A percentile compares a stretch with the other conserved stretches of the same genome.
Evolutionary conservation across 1,140 invertebrate species (phyloP).

Genomic region (Tyrophagus putrescentiae): DNA sequence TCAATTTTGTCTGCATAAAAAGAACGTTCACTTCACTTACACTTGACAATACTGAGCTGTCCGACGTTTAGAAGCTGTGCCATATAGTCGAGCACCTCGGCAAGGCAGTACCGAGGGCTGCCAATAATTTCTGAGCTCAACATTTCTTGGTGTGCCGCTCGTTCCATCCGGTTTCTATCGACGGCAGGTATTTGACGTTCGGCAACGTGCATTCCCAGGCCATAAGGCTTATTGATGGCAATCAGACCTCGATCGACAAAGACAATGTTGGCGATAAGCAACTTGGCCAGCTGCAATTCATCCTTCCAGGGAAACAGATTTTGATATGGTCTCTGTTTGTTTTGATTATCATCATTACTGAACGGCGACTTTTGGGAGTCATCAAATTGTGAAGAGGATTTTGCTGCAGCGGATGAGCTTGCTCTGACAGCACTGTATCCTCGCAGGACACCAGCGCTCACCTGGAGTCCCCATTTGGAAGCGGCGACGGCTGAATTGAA

Average conservation of each 20-base stretch:
- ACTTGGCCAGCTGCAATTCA: slow-evolving; percentile 5
- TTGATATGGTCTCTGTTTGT: slow-evolving; percentile 23
- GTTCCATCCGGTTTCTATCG: background rate
- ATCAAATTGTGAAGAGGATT: no score
- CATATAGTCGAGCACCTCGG: slow-evolving; percentile 8
- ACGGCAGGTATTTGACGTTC: slow-evolving; percentile 1
- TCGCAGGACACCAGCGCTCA: no score
- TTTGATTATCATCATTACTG: background rate
- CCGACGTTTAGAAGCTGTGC: background rate
- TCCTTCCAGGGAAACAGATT: slow-evolving; percentile 19
- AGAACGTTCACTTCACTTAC: background rate
- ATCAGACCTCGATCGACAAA: slow-evolving; percentile 13
- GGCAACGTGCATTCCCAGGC: slow-evolving; percentile 16
- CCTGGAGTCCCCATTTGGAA: no score
- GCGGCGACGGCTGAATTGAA: no score
- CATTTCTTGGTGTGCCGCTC: slow-evolving; percentile 4
- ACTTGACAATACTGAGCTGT: slow-evolving; percentile 4
- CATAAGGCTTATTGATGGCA: slow-evolving; percentile 22
- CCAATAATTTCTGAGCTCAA: slow-evolving; percentile 3
- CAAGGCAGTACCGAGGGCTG: slow-evolving; percentile 15
- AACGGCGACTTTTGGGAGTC: no score
- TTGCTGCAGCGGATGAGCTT: no score
- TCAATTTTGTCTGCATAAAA: background rate
- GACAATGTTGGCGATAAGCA: slow-evolving; percentile 19
- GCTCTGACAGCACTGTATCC: no score